A percentile compares a stretch with the other conserved stretches of the same genome.
These are phyloP conservation scores for Zoanthus gigantus DNA, from an alignment of 92 coral and sea anemone genomes.

Conservation along the genomic window DNA sequence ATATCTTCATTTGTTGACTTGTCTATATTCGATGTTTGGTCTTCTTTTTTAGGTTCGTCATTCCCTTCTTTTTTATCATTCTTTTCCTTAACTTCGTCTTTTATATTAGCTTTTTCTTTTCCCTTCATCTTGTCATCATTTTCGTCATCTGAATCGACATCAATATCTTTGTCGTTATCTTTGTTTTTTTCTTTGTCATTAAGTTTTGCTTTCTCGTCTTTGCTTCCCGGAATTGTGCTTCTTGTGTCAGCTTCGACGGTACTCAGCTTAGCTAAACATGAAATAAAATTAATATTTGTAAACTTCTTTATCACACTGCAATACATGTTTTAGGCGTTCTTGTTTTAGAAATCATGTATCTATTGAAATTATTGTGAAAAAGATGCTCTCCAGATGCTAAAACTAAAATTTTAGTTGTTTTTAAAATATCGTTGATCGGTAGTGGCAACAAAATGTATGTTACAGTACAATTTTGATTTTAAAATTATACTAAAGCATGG, in stretches of 20 bases:
- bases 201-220: constrained; percentile 7
- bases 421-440: no score
- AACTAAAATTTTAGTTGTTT: no score
- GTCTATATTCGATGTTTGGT: neutral
- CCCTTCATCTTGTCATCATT: neutral
- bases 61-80: neutral
- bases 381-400: neutral
- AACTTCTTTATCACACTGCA: no score
- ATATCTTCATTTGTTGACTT: neutral
- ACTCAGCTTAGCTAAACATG: constrained; percentile 12
- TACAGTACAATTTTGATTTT: no score
- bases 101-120: neutral
- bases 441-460: no score
- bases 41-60: constrained; percentile 1
- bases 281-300: neutral
- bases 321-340: no score
- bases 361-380: no score
- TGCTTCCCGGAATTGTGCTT: constrained; percentile 23
- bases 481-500: no score
- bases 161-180: neutral
- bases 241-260: constrained; percentile 18
- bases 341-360: no score
- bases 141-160: neutral
- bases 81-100: neutral
- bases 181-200: neutral